phyloP scores from a whole-genome alignment of 2,888 invertebrate species.

The Vandiemenella viatica region DNA sequence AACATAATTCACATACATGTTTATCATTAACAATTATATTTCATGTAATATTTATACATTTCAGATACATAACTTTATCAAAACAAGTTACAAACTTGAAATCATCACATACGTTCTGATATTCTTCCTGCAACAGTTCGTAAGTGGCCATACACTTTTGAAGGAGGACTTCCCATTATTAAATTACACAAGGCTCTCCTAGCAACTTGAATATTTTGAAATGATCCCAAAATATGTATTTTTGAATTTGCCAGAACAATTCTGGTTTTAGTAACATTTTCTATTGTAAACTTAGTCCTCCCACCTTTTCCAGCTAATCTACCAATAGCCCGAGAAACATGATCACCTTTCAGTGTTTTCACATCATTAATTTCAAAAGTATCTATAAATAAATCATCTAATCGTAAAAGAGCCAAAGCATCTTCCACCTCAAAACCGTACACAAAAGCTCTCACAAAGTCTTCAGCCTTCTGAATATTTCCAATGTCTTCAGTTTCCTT shows the following conservation, averaged over 20 bases:
- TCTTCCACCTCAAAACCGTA: conserved; percentile 96
- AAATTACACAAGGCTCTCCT: conserved; percentile 89
- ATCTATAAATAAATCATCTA: conserved; percentile 95
- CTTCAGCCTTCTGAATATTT: conserved; percentile 91
- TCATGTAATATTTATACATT: no score
- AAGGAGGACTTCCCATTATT: conserved; percentile 91
- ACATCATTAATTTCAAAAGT: conserved; percentile 95
- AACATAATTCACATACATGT: no score
- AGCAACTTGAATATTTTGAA: conserved; percentile 89
- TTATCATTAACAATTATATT: no score
- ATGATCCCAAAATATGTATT: conserved; percentile 94
- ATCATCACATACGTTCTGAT: conserved; percentile 59
- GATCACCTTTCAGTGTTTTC: conserved; percentile 87
- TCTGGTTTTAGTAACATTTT: conserved; percentile 96
- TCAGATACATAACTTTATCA: no score
- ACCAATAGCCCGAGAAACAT: conserved; percentile 90
- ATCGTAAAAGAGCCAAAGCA: conserved; percentile 77
- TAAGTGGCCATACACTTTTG: conserved; percentile 93
- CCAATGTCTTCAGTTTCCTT: conserved; percentile 68
- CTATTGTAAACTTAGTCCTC: conserved; percentile 93
- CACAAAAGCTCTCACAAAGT: conserved; percentile 93
- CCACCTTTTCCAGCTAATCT: conserved; percentile 94
- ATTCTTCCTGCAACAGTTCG: conserved; percentile 71
- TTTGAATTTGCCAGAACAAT: conserved; percentile 93
- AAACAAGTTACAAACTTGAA: conserved; percentile 24